Evolutionary conservation across 1,140 invertebrate species (phyloP).

Genomic region (Brachionus manjavacas): DNA sequence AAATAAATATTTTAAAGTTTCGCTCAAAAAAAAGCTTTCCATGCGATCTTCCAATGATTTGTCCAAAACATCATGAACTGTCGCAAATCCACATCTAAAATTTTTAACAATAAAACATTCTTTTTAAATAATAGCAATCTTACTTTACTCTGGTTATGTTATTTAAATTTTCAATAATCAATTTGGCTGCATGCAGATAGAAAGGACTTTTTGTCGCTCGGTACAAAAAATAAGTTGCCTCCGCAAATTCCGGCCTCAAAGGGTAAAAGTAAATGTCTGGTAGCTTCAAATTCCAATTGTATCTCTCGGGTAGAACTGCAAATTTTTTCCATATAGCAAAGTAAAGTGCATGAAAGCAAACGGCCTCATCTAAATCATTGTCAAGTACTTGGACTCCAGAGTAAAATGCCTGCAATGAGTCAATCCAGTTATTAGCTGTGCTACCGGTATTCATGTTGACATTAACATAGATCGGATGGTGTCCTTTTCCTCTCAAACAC

Average conservation of each 20-base stretch:
- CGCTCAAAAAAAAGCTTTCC: constrained; percentile 97
- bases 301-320: constrained; percentile 66
- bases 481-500: constrained; percentile 64
- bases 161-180: constrained; percentile 65
- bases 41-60: constrained; percentile 92
- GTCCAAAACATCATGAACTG: constrained; percentile 74
- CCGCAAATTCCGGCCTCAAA: constrained; percentile 66
- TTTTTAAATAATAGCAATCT: constrained; percentile 43
- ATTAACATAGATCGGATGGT: constrained; percentile 68
- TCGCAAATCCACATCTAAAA: constrained; percentile 66
- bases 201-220: constrained; percentile 69
- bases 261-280: constrained; percentile 68
- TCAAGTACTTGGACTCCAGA: constrained; percentile 64
- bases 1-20: constrained; percentile 97
- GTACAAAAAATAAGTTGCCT: constrained; percentile 69
- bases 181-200: constrained; percentile 67
- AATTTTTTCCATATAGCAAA: constrained; percentile 67
- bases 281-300: constrained; percentile 65
- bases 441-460: constrained; percentile 67
- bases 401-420: constrained; percentile 67
- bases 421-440: constrained; percentile 66
- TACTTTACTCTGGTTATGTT: constrained; percentile 60
- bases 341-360: constrained; percentile 67
- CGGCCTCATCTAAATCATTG: constrained; percentile 70
- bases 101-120: not conserved